Base-by-base conservation (phyloP, 1,140 invertebrate species). In the Panagrolaimus sp. region DNA sequence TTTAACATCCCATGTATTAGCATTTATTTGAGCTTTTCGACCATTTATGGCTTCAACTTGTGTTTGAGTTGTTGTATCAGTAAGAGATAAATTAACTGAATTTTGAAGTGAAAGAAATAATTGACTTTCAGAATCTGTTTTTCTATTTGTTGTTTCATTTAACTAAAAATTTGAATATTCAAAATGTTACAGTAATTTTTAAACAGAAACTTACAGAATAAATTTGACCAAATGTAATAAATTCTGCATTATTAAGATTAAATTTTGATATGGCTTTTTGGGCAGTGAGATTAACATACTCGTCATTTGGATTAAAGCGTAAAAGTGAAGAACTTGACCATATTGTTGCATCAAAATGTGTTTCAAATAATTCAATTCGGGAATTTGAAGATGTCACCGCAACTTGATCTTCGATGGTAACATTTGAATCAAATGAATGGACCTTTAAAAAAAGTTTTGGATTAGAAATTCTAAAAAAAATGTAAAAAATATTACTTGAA, bases 281-380 rank as follows among this genome's bases (percentile, higher is more conserved):
- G 8, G 52, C 52, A 58, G 52, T 58, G 52, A 58, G 52, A 58
- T 58, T 58, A 58, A 58, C 52, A 58, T 58, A 58, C 52, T 58
- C 52, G 52, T 58, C 52, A 28, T 58, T 58, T 2, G 52, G 52
- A 26, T 58, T 58, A 28, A 58, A 58, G 14, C 28, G 52, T 26
- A 58, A 28, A 28, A 58, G 28, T 26, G 52, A 58, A 12, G 52
- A 58, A 26, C 28, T 21, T 21, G 52, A 58, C 52, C 52, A 58
- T 26, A 58, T 58, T 26, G 21, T 58, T 58, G 52, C 52, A 58
- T 28, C 52, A 58, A 21, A 58, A 58, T 58, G n/a, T 26, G 52
- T 4, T 58, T 58, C 52, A n/a, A 58, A 26, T 12, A 58, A 28
- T 17, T 58, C 52, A 12, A 58, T 58, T 58, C 52, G 15, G 2